Conservation (phyloP, 2,888 invertebrate species). For the Ferrisia virgata region DNA sequence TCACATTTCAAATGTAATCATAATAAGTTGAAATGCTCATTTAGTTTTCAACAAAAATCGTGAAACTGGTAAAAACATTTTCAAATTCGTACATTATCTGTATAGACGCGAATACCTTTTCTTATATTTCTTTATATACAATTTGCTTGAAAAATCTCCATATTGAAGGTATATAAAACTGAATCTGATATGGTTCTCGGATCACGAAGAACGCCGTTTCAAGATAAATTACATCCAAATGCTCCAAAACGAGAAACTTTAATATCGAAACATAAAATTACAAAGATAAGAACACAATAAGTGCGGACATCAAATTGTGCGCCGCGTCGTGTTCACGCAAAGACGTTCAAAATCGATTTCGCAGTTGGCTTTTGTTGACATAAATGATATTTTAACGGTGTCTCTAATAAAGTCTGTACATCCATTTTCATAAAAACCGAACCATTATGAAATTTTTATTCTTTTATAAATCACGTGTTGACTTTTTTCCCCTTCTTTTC, state of each 20-base stretch:
- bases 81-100: background rate
- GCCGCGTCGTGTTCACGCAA: background rate
- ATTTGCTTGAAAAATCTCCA: background rate
- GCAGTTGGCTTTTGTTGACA: constrained; percentile 31
- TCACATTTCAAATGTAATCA: background rate
- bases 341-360: constrained; percentile 1
- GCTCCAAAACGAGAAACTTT: background rate
- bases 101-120: background rate
- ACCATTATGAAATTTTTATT: background rate
- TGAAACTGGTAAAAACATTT: background rate
- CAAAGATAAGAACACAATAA: constrained; percentile 21
- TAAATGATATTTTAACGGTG: constrained; percentile 29
- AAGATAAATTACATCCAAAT: background rate
- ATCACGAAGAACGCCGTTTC: background rate
- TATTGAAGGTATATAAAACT: background rate
- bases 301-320: background rate
- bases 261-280: constrained; percentile 27
- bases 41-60: background rate
- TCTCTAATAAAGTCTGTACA: constrained; percentile 23
- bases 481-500: background rate
- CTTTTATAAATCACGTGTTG: background rate
- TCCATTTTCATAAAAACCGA: background rate
- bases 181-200: background rate
- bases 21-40: background rate
- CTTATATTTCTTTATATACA: background rate